Conservation (phyloP, 1,140 invertebrate genomes). For the Ectropis grisescens region DNA sequence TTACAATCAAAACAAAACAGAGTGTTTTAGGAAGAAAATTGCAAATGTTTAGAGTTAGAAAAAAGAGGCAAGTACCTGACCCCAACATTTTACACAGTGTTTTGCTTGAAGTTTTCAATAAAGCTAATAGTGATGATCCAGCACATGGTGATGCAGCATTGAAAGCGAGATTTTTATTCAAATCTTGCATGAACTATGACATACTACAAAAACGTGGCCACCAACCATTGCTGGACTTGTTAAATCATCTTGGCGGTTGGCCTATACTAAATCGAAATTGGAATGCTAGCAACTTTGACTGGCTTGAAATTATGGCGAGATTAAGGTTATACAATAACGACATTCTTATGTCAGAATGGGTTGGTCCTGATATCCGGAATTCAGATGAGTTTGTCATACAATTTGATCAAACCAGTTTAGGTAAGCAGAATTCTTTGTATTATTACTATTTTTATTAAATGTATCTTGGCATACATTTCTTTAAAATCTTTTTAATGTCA, state of each 20-base stretch:
- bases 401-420: slow-evolving; percentile 90
- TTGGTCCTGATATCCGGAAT: slow-evolving; percentile 91
- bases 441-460: slow-evolving; percentile 2
- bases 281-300: slow-evolving; percentile 77
- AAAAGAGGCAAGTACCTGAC: no score
- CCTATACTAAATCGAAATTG: slow-evolving; percentile 80
- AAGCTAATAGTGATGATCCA: slow-evolving; percentile 25
- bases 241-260: slow-evolving; percentile 87
- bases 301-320: slow-evolving; percentile 81
- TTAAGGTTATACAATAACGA: slow-evolving; percentile 88
- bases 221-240: slow-evolving; percentile 78
- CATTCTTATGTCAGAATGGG: slow-evolving; percentile 85
- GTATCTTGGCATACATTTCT: no score
- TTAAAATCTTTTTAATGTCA: neutral
- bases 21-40: slow-evolving; percentile 13
- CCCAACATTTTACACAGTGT: no score
- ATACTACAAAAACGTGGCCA: slow-evolving; percentile 78
- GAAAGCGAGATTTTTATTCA: slow-evolving; percentile 86
- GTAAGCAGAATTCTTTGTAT: slow-evolving; percentile 21
- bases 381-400: slow-evolving; percentile 89
- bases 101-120: neutral
- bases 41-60: slow-evolving; percentile 7
- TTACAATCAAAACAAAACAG: slow-evolving; percentile 4
- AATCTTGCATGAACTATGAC: slow-evolving; percentile 87
- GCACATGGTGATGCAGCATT: slow-evolving; percentile 71